A percentile compares a stretch with the other conserved stretches of the same genome.
Evolutionary conservation across 2,888 invertebrate species (phyloP).

Genomic region (Melipona beecheii): DNA sequence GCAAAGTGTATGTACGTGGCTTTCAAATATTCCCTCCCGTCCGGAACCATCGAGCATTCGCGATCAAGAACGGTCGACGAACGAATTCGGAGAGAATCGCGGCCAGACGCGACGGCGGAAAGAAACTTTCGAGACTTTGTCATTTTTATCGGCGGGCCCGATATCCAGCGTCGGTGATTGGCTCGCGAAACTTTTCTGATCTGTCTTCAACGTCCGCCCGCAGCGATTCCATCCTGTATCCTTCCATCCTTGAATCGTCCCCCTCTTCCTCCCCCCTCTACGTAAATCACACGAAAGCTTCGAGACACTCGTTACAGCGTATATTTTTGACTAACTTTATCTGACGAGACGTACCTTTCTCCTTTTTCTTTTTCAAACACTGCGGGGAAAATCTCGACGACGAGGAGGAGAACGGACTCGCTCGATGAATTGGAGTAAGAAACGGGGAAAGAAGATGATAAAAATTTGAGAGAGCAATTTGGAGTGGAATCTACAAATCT

Average conservation of each 20-base stretch:
- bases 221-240: slow-evolving; percentile 9
- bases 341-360: neutral
- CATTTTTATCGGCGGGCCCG: slow-evolving; percentile 81
- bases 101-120: slow-evolving; percentile 21
- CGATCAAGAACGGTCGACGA: slow-evolving; percentile 4
- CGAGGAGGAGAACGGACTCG: no score
- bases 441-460: neutral
- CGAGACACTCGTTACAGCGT: slow-evolving; percentile 53
- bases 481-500: no score
- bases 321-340: slow-evolving; percentile 42
- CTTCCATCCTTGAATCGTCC: slow-evolving; percentile 24
- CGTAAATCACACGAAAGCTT: slow-evolving; percentile 68
- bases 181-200: slow-evolving; percentile 81
- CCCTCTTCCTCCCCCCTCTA: slow-evolving; percentile 44
- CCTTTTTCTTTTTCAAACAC: no score
- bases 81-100: slow-evolving; percentile 56
- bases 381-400: neutral
- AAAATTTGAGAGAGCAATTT: no score
- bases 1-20: neutral
- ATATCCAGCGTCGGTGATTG: slow-evolving; percentile 79
- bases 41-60: neutral
- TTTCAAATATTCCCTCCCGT: neutral
- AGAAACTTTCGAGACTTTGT: slow-evolving; percentile 79
- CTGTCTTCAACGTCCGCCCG: slow-evolving; percentile 73
- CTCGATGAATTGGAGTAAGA: no score